Evolutionary conservation across 2,888 invertebrate species (phyloP).

Genomic region (Griposia aprilina): DNA sequence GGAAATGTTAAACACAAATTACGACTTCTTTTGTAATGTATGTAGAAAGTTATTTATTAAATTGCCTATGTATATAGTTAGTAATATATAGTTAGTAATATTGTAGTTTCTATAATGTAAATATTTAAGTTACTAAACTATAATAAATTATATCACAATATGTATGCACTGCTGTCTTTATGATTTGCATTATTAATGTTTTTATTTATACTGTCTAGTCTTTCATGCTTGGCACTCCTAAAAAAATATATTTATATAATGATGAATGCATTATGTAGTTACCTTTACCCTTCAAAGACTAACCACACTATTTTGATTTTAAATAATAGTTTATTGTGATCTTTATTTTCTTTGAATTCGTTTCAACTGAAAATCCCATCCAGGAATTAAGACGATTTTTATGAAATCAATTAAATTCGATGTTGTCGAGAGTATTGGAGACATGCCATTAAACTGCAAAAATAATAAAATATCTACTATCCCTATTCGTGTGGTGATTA

Average conservation of each 20-base stretch:
- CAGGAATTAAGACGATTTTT: too few relatives aligned
- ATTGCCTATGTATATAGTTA: background rate
- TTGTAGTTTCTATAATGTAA: background rate
- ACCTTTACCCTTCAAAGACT: background rate
- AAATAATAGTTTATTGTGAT: background rate
- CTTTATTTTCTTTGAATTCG: too few relatives aligned
- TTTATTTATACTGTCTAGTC: background rate
- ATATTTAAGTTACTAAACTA: background rate
- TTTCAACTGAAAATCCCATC: too few relatives aligned
- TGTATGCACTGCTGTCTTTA: too few relatives aligned
- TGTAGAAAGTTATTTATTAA: background rate
- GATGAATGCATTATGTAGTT: background rate
- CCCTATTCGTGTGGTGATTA: too few relatives aligned
- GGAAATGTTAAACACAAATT: background rate
- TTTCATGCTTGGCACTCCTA: background rate
- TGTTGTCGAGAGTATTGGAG: too few relatives aligned
- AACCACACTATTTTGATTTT: background rate
- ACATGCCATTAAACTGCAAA: too few relatives aligned
- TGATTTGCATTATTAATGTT: background rate
- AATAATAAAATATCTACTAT: too few relatives aligned
- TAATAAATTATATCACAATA: background rate
- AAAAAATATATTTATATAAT: background rate
- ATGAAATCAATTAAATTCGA: too few relatives aligned
- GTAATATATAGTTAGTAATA: background rate
- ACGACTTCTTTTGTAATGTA: background rate